Evolutionary conservation across 2,888 invertebrate species (phyloP).

Genomic region (Zaprionus lineosus): DNA sequence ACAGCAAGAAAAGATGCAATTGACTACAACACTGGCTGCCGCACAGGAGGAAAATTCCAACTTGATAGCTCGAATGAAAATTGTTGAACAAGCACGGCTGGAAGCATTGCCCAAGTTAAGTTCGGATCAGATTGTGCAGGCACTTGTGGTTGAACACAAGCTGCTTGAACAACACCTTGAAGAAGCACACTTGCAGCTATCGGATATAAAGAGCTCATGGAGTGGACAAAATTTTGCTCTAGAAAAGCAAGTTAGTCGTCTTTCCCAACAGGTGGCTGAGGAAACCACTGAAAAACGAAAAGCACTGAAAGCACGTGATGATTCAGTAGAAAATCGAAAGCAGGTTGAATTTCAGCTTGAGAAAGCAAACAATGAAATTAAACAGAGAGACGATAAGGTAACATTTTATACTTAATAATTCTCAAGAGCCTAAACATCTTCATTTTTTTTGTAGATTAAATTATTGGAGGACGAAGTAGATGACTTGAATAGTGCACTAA

Average conservation of each 20-base stretch:
- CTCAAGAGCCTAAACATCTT: background rate
- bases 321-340: conserved; percentile 86
- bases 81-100: conserved; percentile 80
- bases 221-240: conserved; percentile 93
- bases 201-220: conserved; percentile 95
- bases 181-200: conserved; percentile 92
- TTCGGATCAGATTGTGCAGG: conserved; percentile 84
- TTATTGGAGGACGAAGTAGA: conserved; percentile 89
- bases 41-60: conserved; percentile 90
- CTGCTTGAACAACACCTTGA: conserved; percentile 90
- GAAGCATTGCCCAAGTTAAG: conserved; percentile 74
- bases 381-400: conserved; percentile 81
- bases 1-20: conserved; percentile 87
- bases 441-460: conserved; percentile 80
- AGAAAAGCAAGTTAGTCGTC: conserved; percentile 94
- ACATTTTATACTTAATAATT: background rate
- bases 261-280: conserved; percentile 92
- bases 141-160: conserved; percentile 85
- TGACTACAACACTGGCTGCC: conserved; percentile 88
- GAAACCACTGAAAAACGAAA: conserved; percentile 91
- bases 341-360: conserved; percentile 80
- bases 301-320: conserved; percentile 88
- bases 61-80: conserved; percentile 84
- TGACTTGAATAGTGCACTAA: conserved; percentile 87
- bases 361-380: conserved; percentile 76